phyloP scores from a whole-genome alignment of 2,888 invertebrate genomes.

The Brenthis daphne region DNA sequence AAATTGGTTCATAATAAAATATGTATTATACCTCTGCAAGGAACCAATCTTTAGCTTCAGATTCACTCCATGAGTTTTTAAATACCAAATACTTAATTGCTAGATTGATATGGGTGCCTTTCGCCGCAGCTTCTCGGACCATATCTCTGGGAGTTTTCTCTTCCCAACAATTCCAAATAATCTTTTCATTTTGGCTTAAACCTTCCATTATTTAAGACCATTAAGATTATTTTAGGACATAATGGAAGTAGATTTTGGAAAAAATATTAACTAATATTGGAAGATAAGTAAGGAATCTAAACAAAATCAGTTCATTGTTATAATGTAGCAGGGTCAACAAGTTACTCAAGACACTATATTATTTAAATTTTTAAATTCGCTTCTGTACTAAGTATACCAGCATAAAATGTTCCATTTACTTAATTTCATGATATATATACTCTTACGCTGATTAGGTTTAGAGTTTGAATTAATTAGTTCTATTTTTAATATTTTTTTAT shows the following conservation, averaged over 20 bases:
- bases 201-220: constrained; percentile 72
- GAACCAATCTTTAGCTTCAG: constrained; percentile 81
- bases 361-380: no score
- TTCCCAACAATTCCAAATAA: constrained; percentile 86
- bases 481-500: no score
- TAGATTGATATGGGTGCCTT: constrained; percentile 84
- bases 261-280: neutral
- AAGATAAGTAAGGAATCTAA: neutral
- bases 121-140: constrained; percentile 85
- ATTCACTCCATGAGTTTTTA: constrained; percentile 78
- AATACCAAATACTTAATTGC: constrained; percentile 82
- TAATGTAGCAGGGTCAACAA: neutral
- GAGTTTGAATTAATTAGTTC: no score
- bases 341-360: no score
- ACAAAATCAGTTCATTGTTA: neutral
- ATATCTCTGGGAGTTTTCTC: constrained; percentile 84
- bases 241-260: neutral
- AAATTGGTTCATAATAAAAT: constrained; percentile 31
- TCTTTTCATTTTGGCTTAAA: constrained; percentile 80
- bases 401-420: no score
- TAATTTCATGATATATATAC: no score
- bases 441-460: no score
- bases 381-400: no score
- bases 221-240: constrained; percentile 6
- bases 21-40: constrained; percentile 72